Evolutionary conservation across 2,797 vertebrate species (phyloP).

Genomic region (Diplodus puntazzo): DNA sequence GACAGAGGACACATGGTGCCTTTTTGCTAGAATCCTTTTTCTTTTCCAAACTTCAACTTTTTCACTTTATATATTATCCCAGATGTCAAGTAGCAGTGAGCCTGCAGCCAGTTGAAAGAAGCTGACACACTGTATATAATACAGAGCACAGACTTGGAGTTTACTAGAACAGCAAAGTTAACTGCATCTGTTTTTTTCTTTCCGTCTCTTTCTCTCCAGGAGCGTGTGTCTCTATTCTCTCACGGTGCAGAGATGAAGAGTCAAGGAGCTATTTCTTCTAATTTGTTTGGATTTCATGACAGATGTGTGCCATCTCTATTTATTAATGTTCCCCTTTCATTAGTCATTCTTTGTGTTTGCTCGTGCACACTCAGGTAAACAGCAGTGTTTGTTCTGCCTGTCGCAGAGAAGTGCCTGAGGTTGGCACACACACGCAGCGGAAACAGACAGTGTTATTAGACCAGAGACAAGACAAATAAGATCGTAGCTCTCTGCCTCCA

Average conservation of each 20-base stretch:
- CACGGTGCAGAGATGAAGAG: background rate
- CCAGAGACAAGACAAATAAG: slow-evolving; percentile 11
- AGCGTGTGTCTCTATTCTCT: background rate
- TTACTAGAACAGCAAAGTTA: background rate
- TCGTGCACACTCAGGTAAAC: slow-evolving; percentile 5
- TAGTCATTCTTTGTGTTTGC: slow-evolving; percentile 34
- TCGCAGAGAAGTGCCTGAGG: slow-evolving; percentile 15
- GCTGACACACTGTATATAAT: background rate
- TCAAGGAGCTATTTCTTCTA: slow-evolving; percentile 8
- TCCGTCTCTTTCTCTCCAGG: background rate
- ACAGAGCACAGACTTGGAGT: background rate
- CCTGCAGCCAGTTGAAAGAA: background rate
- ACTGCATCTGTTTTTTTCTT: background rate
- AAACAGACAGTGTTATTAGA: slow-evolving; percentile 22
- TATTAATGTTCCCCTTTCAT: slow-evolving; percentile 39
- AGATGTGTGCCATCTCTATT: slow-evolving; percentile 31
- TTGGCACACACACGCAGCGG: background rate
- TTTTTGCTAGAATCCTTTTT: slow-evolving; percentile 1
- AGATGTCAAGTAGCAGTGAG: background rate
- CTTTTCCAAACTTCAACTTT: background rate
- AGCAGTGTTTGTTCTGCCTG: slow-evolving; percentile 42
- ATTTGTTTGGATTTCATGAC: slow-evolving; percentile 32
- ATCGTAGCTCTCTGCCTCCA: background rate
- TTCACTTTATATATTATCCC: background rate
- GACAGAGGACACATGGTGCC: background rate